Evolutionary conservation across 92 coral and sea anemone species (phyloP), one percentile per base, ranked within the genome.

Genomic region (Porites divaricata): DNA sequence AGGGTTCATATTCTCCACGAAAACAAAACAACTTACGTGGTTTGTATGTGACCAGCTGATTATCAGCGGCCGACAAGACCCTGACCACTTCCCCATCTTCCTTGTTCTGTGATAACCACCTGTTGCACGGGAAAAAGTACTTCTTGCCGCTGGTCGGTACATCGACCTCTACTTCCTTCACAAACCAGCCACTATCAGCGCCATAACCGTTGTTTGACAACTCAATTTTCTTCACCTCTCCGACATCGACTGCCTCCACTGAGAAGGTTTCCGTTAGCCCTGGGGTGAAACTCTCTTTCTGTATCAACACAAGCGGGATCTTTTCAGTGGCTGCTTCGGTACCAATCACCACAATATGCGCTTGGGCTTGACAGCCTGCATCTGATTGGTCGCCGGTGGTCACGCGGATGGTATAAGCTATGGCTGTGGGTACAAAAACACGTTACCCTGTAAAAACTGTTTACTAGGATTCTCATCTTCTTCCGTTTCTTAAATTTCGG

Each of bases 111-210:
- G 96, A 90, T 75, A 96, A 83, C 99, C 99, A 96, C 20, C 98
- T 95, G 88, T 91, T 92, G 61, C 99, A 96, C 14, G 99, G 98
- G 72, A 96, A 96, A 88, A 86, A 93, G 61, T 90, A 96, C 66
- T 95, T 95, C 85, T 92, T 91, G 1, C 99, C 99, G 61, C 92
- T 88, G 15, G 99, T 94, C 16, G 99, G 99, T 8, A 96, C 99
- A 58, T 96, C 99, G 11, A 96, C 95, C 68, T 96, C 96, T 0
- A 96, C 89, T 77, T 96, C 98, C 89, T 96, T 96, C 53, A 96
- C 95, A 28, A 73, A 91, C 99, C 99, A 96, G 35, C 98, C 98
- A 54, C 91, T 87, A 14, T 86, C 90, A 16, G 93, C 92, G 2
- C 95, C 94, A 81, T 96, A 94, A 12, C 95, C 92, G 83, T 85